Conservation (phyloP, 2,888 invertebrate species). For the Mesopsocus fuscifrons region DNA sequence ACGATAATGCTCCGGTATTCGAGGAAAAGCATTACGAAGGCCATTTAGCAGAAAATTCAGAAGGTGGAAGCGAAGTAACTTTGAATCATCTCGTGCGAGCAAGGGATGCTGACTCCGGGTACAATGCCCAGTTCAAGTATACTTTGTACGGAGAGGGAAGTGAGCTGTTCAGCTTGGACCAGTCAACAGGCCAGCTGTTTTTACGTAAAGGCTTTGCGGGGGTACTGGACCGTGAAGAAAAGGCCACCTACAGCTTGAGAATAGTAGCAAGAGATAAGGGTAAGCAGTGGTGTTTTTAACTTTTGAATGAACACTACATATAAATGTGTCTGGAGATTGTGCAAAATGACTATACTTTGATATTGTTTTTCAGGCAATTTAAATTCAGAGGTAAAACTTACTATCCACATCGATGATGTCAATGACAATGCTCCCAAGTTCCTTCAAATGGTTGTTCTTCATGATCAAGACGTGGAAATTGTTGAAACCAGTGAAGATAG, state of each 20-base stretch:
- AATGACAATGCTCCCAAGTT: slow-evolving; percentile 65
- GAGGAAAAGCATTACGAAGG: slow-evolving; percentile 52
- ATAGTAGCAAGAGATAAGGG: slow-evolving; percentile 52
- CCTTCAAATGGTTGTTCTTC: slow-evolving; percentile 46
- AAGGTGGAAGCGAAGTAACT: slow-evolving; percentile 44
- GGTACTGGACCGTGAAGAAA: slow-evolving; percentile 54
- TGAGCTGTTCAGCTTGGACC: slow-evolving; percentile 49
- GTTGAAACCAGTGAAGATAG: slow-evolving; percentile 35
- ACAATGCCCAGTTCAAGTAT: slow-evolving; percentile 47
- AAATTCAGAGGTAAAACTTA: slow-evolving; percentile 50
- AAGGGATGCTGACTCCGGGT: slow-evolving; percentile 47
- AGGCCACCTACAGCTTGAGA: slow-evolving; percentile 42
- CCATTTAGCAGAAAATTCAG: slow-evolving; percentile 57
- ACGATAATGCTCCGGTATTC: slow-evolving; percentile 72
- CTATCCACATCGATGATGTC: slow-evolving; percentile 50
- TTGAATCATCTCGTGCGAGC: slow-evolving; percentile 48
- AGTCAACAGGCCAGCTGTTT: slow-evolving; percentile 37
- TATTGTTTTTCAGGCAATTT: slow-evolving; percentile 36
- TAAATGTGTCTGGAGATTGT: not conserved
- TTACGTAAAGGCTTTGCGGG: slow-evolving; percentile 30
- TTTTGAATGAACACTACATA: not conserved
- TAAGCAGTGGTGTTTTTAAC: slow-evolving; percentile 16
- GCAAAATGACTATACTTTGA: too few relatives aligned
- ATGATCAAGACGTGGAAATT: slow-evolving; percentile 45
- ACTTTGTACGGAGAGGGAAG: slow-evolving; percentile 55